A percentile compares a stretch with the other conserved stretches of the same genome.
These are phyloP conservation scores for Centropristis striata DNA, from an alignment of 2,113 vertebrate genomes.

Conservation along the genomic window DNA sequence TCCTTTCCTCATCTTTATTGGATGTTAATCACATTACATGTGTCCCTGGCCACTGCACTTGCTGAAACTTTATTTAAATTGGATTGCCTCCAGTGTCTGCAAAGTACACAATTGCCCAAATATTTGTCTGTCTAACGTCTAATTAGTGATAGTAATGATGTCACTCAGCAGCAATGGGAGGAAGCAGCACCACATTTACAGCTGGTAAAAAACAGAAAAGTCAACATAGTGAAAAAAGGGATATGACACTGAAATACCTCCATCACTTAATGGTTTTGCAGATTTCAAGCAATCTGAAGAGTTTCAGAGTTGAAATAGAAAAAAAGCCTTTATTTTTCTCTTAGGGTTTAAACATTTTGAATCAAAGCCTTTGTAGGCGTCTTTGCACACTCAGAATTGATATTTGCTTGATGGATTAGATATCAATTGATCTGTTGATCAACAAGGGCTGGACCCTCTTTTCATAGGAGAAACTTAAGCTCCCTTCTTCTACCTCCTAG, in stretches of 20 bases:
- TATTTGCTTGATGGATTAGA: neutral
- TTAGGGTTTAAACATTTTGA: neutral
- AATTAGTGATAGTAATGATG: slow-evolving; percentile 37
- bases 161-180: slow-evolving; percentile 10
- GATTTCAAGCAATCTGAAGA: neutral
- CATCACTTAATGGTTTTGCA: neutral
- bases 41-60: slow-evolving; percentile 10
- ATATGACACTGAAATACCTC: neutral
- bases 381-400: neutral
- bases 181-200: neutral
- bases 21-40: slow-evolving; percentile 17
- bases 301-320: neutral
- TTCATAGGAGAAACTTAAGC: neutral
- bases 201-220: slow-evolving; percentile 2
- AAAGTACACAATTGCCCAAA: slow-evolving; percentile 14
- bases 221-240: neutral
- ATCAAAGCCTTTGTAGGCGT: neutral
- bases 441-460: neutral
- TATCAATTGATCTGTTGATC: slow-evolving; percentile 3
- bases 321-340: neutral
- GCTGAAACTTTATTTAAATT: slow-evolving; percentile 39
- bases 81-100: slow-evolving; percentile 18
- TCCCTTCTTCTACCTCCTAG: neutral
- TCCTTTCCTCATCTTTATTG: neutral
- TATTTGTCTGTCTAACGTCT: slow-evolving; percentile 24